Conservation (phyloP, 64 coral and sea anemone genomes). For the Montipora capricornis region DNA sequence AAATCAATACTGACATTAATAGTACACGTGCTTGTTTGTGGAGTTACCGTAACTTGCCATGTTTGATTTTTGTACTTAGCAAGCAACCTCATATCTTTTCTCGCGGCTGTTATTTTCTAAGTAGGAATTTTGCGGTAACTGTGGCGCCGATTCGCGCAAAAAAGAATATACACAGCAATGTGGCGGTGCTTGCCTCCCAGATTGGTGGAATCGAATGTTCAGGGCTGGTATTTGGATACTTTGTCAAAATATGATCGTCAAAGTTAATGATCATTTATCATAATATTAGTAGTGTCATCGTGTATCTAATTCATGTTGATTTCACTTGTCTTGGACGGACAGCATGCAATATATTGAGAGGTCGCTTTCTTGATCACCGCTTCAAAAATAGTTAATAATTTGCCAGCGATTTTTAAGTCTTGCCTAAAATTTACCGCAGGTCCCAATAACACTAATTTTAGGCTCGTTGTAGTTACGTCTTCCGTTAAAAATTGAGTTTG, state of each 20-base stretch:
- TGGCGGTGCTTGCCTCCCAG: neutral
- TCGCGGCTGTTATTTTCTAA: neutral
- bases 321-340: conserved; percentile 12
- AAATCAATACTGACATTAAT: neutral
- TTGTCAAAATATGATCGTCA: neutral
- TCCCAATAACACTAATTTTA: neutral
- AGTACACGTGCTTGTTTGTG: neutral
- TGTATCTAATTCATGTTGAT: neutral
- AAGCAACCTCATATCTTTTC: neutral
- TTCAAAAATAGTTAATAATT: neutral
- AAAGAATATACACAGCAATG: neutral
- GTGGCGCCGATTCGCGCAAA: conserved; percentile 34
- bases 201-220: neutral
- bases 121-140: conserved; percentile 3
- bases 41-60: neutral
- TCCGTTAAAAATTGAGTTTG: neutral
- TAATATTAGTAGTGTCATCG: neutral
- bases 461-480: neutral
- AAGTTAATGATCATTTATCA: conserved; percentile 1
- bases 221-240: neutral
- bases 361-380: neutral
- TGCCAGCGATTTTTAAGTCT: neutral
- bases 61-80: neutral
- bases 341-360: neutral
- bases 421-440: neutral